phyloP scores from a whole-genome alignment of 2,797 vertebrate species.

The Lithobates pipiens region DNA sequence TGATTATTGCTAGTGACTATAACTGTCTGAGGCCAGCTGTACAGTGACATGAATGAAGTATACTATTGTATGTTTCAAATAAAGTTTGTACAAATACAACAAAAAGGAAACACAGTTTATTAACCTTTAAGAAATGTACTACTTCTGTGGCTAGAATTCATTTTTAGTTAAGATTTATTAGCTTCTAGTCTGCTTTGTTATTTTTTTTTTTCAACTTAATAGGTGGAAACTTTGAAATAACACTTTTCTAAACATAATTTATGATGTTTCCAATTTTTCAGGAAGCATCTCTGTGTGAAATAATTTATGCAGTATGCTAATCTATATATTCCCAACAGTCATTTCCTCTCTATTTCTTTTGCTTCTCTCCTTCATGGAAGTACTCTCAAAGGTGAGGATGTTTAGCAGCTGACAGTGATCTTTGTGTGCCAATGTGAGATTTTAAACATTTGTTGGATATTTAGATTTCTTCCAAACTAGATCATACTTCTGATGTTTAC shows the following conservation, averaged over 20 bases:
- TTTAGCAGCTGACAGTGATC: not conserved
- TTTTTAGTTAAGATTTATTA: not conserved
- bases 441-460: not conserved
- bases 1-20: too few relatives aligned
- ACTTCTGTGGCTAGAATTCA: not conserved
- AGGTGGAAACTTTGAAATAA: not conserved
- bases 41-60: too few relatives aligned
- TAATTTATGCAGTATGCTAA: not conserved
- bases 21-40: too few relatives aligned
- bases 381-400: not conserved
- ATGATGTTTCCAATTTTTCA: not conserved
- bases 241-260: not conserved
- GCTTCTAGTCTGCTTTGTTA: not conserved
- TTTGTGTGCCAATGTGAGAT: not conserved
- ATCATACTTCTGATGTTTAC: not conserved
- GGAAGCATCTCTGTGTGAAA: not conserved
- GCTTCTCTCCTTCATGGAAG: not conserved
- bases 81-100: too few relatives aligned
- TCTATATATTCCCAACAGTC: not conserved
- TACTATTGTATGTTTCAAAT: too few relatives aligned
- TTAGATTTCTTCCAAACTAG: not conserved
- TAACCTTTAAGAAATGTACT: not conserved
- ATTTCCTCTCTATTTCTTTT: not conserved
- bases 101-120: too few relatives aligned
- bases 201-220: not conserved